These are phyloP conservation scores for Hypocryptadius cinnamomeus DNA, from an alignment of 2,113 vertebrate genomes.

Conservation along the genomic window DNA sequence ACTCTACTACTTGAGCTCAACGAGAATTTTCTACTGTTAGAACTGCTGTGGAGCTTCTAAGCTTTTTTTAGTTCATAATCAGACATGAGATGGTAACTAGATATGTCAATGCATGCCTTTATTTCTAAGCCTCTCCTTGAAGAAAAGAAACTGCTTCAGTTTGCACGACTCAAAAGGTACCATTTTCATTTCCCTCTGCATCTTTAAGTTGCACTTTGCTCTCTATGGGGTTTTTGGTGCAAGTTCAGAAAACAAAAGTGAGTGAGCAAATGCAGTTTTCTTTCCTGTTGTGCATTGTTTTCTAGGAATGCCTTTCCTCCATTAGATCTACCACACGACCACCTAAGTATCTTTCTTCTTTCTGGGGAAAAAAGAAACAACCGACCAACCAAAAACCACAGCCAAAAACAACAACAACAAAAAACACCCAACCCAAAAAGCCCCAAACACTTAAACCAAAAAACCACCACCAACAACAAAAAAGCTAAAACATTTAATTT, in stretches of 20 bases:
- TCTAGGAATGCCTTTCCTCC: not conserved
- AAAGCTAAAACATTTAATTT: not conserved
- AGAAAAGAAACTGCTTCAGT: not conserved
- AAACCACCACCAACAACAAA: not conserved
- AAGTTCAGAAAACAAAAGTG: not conserved
- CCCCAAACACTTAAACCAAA: not conserved
- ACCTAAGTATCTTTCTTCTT: not conserved
- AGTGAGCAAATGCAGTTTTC: not conserved
- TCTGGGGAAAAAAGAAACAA: not conserved
- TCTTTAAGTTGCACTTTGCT: not conserved
- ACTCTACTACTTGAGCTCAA: not conserved
- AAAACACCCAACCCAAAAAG: not conserved
- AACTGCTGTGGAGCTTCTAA: not conserved
- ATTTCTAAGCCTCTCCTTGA: not conserved
- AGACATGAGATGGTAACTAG: not conserved
- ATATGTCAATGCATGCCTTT: not conserved
- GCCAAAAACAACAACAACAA: not conserved
- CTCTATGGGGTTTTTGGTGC: not conserved
- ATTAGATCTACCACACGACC: not conserved
- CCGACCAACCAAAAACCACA: not conserved
- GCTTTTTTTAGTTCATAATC: not conserved
- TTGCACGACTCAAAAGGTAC: not conserved
- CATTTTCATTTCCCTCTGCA: not conserved
- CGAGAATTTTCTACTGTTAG: not conserved
- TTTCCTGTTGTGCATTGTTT: not conserved